Percentiles rank a stretch among this genome's conserved stretches.
phyloP scores from a whole-genome alignment of 2,113 vertebrate genomes.

The Corythoichthys intestinalis region DNA sequence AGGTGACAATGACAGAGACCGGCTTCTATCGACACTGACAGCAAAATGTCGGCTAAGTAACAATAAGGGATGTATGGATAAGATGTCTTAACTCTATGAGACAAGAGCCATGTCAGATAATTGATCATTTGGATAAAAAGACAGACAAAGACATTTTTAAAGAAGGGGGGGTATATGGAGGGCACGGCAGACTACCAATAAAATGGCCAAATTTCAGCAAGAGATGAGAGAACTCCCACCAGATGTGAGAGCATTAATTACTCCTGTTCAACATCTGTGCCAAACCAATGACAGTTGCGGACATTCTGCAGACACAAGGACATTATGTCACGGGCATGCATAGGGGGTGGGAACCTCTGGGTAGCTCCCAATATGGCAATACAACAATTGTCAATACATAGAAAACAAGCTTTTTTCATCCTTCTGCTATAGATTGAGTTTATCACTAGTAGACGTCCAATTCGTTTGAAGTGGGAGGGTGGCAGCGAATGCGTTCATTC shows the following conservation, averaged over 20 bases:
- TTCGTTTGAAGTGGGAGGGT: too few species aligned
- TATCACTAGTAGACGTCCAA: too few species aligned
- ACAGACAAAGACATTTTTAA: slow-evolving; percentile 22
- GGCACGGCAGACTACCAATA: slow-evolving; percentile 20
- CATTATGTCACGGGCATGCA: slow-evolving; percentile 38
- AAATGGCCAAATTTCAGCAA: slow-evolving; percentile 38
- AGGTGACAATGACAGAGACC: slow-evolving; percentile 59
- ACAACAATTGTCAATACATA: too few species aligned
- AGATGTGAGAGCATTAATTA: slow-evolving; percentile 72
- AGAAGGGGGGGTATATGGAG: not conserved
- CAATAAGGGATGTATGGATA: slow-evolving; percentile 18
- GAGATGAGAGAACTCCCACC: slow-evolving; percentile 41
- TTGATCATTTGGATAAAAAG: slow-evolving; percentile 33
- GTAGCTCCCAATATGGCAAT: too few species aligned
- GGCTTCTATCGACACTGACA: slow-evolving; percentile 35
- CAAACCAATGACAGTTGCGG: slow-evolving; percentile 54
- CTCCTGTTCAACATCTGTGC: slow-evolving; percentile 59
- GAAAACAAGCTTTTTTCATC: too few species aligned
- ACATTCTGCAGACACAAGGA: slow-evolving; percentile 60
- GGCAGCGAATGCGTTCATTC: too few species aligned
- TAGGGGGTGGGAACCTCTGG: too few species aligned
- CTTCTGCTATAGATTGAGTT: too few species aligned
- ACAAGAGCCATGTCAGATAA: slow-evolving; percentile 15
- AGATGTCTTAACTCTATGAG: slow-evolving; percentile 22
- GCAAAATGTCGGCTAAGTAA: slow-evolving; percentile 24